Evolutionary conservation across 2,113 vertebrate genomes (phyloP).

Genomic region (Halcyon malimbica): DNA sequence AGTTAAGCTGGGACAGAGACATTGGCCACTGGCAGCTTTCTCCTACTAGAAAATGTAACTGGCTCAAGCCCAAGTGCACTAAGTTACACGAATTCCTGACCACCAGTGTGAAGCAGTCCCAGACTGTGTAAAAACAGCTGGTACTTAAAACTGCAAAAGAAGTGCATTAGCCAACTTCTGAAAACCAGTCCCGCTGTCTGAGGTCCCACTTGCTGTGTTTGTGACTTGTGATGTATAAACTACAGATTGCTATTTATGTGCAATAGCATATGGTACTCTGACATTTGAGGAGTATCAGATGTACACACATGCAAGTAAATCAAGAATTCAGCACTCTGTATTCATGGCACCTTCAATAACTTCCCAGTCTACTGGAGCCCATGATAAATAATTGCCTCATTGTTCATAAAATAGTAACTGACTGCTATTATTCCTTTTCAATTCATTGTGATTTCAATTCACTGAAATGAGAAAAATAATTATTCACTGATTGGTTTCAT

Average conservation of each 20-base stretch:
- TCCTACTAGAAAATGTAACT: not conserved
- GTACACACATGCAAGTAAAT: conserved; percentile 11
- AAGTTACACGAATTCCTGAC: conserved; percentile 17
- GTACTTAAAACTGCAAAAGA: not conserved
- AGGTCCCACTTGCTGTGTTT: not conserved
- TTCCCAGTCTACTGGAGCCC: not conserved
- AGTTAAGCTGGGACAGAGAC: conserved; percentile 22
- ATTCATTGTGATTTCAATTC: not conserved
- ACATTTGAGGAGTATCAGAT: conserved; percentile 36
- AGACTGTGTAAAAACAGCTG: conserved; percentile 30
- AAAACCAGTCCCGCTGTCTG: not conserved
- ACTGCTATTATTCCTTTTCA: not conserved
- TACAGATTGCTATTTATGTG: not conserved
- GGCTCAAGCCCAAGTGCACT: not conserved
- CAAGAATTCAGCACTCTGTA: conserved; percentile 18
- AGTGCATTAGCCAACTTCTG: not conserved
- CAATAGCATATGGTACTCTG: not conserved
- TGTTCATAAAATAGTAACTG: conserved; percentile 1
- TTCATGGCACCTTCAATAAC: conserved; percentile 23
- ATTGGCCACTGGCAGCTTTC: not conserved
- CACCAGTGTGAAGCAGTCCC: not conserved
- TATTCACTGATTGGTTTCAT: not conserved
- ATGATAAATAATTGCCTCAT: conserved; percentile 1
- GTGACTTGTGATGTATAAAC: not conserved
- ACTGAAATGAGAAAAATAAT: not conserved